phyloP scores from a whole-genome alignment of 2,797 vertebrate species.

The Gobio occitaniae region DNA sequence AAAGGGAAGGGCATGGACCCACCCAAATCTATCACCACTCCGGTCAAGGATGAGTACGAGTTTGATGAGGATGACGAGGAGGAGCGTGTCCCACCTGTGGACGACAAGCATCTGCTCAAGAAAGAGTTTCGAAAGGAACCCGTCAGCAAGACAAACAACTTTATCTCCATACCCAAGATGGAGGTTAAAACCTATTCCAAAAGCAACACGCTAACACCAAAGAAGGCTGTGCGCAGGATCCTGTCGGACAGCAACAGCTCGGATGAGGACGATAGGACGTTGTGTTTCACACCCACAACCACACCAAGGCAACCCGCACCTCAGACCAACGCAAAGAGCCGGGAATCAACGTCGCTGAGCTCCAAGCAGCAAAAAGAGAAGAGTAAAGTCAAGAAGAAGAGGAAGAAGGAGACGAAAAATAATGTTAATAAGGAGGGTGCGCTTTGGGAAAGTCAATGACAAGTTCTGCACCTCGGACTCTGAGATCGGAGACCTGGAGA shows the following conservation, averaged over 20 bases:
- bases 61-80: slow-evolving; percentile 99
- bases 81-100: slow-evolving; percentile 96
- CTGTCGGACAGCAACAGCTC: slow-evolving; percentile 96
- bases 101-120: slow-evolving; percentile 98
- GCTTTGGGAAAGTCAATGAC: slow-evolving; percentile 93
- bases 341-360: slow-evolving; percentile 84
- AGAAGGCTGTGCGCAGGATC: slow-evolving; percentile 97
- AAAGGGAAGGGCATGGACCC: slow-evolving; percentile 92
- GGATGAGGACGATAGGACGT: slow-evolving; percentile 90
- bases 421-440: slow-evolving; percentile 88
- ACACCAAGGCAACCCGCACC: slow-evolving; percentile 88
- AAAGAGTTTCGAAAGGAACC: slow-evolving; percentile 97
- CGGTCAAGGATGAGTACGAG: slow-evolving; percentile 98
- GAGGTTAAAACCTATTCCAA: slow-evolving; percentile 99
- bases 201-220: slow-evolving; percentile 97
- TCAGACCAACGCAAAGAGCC: slow-evolving; percentile 86
- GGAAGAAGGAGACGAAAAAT: slow-evolving; percentile 96
- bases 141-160: slow-evolving; percentile 86
- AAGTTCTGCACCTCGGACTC: slow-evolving; percentile 98
- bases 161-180: slow-evolving; percentile 94
- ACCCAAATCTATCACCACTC: slow-evolving; percentile 89
- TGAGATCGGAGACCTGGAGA: slow-evolving; percentile 92
- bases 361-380: slow-evolving; percentile 95
- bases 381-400: slow-evolving; percentile 97
- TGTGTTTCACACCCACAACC: slow-evolving; percentile 85